Evolutionary conservation across 2,888 invertebrate species (phyloP).

Genomic region (Halictus quadricinctus): DNA sequence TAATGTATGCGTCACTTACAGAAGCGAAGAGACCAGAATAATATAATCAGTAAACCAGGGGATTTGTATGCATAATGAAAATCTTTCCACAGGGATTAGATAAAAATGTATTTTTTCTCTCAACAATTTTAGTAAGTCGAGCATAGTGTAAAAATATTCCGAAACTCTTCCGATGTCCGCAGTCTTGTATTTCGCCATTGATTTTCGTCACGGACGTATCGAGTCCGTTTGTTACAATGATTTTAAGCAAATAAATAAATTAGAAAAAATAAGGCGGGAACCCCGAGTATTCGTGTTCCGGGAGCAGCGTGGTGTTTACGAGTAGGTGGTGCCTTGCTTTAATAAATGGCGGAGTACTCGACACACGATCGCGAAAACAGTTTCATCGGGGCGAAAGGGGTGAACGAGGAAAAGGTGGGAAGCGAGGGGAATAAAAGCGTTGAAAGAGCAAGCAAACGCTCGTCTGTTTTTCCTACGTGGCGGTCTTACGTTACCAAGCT

Average conservation of each 20-base stretch:
- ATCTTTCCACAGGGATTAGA: too few species aligned
- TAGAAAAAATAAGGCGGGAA: not conserved
- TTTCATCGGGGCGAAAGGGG: conserved; percentile 6
- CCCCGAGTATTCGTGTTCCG: not conserved
- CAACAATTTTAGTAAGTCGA: too few species aligned
- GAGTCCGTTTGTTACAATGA: too few species aligned
- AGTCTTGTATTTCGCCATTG: too few species aligned
- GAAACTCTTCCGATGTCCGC: too few species aligned
- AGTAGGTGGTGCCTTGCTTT: conserved; percentile 16
- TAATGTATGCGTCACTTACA: too few species aligned
- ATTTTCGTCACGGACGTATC: too few species aligned
- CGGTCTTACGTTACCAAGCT: conserved; percentile 15
- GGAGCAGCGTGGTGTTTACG: conserved; percentile 16
- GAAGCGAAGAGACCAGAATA: too few species aligned
- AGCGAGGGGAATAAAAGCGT: conserved; percentile 17
- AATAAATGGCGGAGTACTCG: conserved; percentile 29
- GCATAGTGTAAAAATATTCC: too few species aligned
- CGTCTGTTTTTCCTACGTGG: conserved; percentile 34
- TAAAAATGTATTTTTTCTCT: too few species aligned
- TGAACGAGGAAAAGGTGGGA: not conserved
- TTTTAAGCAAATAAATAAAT: not conserved
- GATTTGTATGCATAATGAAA: too few species aligned
- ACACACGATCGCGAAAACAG: conserved; percentile 33
- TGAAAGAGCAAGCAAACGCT: conserved; percentile 37
- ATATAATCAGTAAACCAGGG: too few species aligned